Evolutionary conservation across 1,140 invertebrate genomes (phyloP).

Genomic region (Drosophila repleta): DNA sequence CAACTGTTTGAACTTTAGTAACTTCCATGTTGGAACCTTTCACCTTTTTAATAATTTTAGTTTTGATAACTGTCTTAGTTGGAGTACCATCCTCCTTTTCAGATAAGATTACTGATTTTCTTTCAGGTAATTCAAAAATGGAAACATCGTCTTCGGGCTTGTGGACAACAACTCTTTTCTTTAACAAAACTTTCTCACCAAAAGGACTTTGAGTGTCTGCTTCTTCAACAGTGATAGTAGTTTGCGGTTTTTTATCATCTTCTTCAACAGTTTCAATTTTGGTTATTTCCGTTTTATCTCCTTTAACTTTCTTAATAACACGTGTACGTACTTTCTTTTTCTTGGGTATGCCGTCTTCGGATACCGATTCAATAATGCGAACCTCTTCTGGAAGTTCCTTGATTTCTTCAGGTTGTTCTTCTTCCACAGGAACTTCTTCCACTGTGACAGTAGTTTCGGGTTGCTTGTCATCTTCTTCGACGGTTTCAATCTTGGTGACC

Average conservation of each 20-base stretch:
- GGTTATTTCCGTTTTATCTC: slow-evolving; percentile 80
- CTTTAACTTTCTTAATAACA: slow-evolving; percentile 80
- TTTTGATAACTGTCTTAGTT: slow-evolving; percentile 84
- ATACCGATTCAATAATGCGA: slow-evolving; percentile 34
- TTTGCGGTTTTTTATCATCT: slow-evolving; percentile 81
- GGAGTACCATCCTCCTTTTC: slow-evolving; percentile 80
- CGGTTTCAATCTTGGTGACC: slow-evolving; percentile 78
- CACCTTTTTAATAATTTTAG: slow-evolving; percentile 83
- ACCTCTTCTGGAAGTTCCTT: slow-evolving; percentile 63
- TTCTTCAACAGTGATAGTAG: slow-evolving; percentile 75
- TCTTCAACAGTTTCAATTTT: slow-evolving; percentile 84
- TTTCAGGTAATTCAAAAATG: slow-evolving; percentile 70
- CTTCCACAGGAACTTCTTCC: slow-evolving; percentile 43
- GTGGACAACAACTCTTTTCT: slow-evolving; percentile 58
- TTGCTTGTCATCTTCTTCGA: slow-evolving; percentile 71
- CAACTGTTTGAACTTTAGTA: slow-evolving; percentile 83
- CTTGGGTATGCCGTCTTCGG: slow-evolving; percentile 47
- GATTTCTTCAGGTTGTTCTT: slow-evolving; percentile 40
- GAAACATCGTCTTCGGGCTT: slow-evolving; percentile 69
- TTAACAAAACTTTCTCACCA: slow-evolving; percentile 52
- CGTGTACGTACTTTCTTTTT: slow-evolving; percentile 75
- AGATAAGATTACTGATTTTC: slow-evolving; percentile 74
- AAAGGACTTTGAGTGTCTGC: slow-evolving; percentile 30
- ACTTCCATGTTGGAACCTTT: slow-evolving; percentile 83
- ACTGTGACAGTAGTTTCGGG: slow-evolving; percentile 48